These are phyloP conservation scores for Tarsius wallacei DNA, from an alignment of 2,797 vertebrate species.

Conservation along the genomic window DNA sequence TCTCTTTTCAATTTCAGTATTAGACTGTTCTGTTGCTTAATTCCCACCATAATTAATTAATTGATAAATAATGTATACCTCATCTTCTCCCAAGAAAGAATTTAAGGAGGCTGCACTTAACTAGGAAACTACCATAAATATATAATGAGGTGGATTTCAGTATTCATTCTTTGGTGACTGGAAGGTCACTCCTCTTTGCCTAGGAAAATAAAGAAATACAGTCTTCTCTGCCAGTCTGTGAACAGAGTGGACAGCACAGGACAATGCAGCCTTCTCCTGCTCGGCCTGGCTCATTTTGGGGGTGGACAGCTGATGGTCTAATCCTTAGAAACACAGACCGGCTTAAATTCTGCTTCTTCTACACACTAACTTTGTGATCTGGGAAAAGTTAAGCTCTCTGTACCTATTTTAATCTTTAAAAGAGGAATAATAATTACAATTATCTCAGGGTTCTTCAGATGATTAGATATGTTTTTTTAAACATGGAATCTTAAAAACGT, in stretches of 20 bases:
- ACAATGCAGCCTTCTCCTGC: not conserved
- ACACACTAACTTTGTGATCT: not conserved
- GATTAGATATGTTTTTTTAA: not conserved
- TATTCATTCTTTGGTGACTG: not conserved
- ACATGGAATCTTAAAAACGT: not conserved
- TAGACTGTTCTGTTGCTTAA: slow-evolving; percentile 62
- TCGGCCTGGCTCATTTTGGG: not conserved
- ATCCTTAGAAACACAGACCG: not conserved
- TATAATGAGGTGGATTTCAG: slow-evolving; percentile 68
- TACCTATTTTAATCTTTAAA: slow-evolving; percentile 5
- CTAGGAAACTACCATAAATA: slow-evolving; percentile 73
- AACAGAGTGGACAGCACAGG: not conserved
- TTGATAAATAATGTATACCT: slow-evolving; percentile 79
- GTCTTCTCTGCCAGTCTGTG: no score
- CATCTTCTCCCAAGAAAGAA: slow-evolving; percentile 69
- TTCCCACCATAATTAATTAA: slow-evolving; percentile 78
- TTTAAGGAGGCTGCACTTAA: slow-evolving; percentile 63
- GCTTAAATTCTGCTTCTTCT: not conserved
- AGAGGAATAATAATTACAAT: not conserved
- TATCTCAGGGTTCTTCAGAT: not conserved
- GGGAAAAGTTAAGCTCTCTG: not conserved
- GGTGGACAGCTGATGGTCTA: not conserved
- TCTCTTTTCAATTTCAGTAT: slow-evolving; percentile 63
- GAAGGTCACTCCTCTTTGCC: slow-evolving; percentile 54
- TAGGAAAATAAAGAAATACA: not conserved